A percentile compares a stretch with the other conserved stretches of the same genome.
phyloP scores from a whole-genome alignment of 2,797 vertebrate species.

The Schizothorax lantsangensis region DNA sequence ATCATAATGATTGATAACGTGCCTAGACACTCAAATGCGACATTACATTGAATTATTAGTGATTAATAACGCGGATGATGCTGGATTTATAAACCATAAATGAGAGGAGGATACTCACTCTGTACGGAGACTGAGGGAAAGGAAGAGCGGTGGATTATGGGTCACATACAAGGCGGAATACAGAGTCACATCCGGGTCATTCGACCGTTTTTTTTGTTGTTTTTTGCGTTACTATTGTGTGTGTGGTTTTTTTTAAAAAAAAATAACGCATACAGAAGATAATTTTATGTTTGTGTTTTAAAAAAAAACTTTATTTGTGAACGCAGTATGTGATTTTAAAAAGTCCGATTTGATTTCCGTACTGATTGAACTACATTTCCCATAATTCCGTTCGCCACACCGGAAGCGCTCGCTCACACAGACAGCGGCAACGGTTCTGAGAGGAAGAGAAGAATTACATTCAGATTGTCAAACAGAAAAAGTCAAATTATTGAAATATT shows the following conservation, averaged over 20 bases:
- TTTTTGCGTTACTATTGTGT: too few species aligned
- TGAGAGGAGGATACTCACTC: conserved; percentile 62
- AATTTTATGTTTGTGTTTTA: neutral
- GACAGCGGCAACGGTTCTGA: neutral
- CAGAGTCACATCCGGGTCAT: conserved; percentile 75
- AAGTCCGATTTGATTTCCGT: neutral
- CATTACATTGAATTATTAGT: neutral
- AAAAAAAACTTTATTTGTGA: neutral
- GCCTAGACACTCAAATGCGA: fast-evolving
- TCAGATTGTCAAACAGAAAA: neutral
- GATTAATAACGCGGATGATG: conserved; percentile 67
- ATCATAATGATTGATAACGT: neutral
- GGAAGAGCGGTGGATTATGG: conserved; percentile 70
- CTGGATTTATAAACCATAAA: conserved; percentile 48
- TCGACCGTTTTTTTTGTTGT: neutral
- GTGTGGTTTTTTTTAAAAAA: too few species aligned
- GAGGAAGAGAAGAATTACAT: neutral
- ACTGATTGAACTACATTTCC: neutral
- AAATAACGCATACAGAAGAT: fast-evolving
- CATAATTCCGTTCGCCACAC: neutral
- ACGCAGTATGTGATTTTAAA: neutral
- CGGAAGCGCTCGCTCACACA: neutral
- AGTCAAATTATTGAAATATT: neutral
- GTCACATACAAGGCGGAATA: conserved; percentile 54
- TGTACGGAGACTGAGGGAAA: conserved; percentile 69